phyloP scores from a whole-genome alignment of 2,888 invertebrate genomes.

The Lamellibrachia columna region DNA sequence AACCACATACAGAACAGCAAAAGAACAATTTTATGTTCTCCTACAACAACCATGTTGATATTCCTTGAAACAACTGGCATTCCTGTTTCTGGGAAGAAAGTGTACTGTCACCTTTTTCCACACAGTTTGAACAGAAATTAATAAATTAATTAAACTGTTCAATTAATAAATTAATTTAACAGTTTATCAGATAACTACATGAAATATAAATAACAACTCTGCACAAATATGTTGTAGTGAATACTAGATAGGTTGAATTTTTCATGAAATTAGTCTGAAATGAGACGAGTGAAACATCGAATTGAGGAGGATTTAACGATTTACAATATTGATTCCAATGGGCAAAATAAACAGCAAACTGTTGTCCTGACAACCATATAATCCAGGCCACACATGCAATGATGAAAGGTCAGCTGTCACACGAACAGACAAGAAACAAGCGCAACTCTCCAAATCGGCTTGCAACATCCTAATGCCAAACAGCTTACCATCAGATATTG shows the following conservation, averaged over 20 bases:
- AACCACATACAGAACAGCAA: background rate
- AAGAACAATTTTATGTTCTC: no score
- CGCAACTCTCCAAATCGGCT: background rate
- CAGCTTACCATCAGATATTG: background rate
- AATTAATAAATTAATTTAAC: background rate
- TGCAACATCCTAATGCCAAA: background rate
- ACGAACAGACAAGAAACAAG: background rate
- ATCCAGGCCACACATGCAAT: slow-evolving; percentile 5
- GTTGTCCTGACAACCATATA: background rate
- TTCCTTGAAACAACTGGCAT: background rate
- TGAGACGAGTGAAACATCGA: no score
- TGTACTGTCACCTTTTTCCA: background rate
- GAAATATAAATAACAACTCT: background rate
- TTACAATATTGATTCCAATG: no score
- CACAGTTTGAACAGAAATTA: background rate
- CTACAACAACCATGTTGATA: background rate
- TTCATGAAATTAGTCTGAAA: no score
- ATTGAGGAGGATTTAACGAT: no score
- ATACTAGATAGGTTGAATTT: background rate
- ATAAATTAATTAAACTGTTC: background rate
- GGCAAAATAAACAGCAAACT: background rate
- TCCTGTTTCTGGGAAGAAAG: background rate
- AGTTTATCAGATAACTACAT: background rate
- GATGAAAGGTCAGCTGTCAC: slow-evolving; percentile 12
- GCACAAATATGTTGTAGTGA: background rate